Conservation (phyloP, 30 jellyfish, hydroid and myxozoan genomes). For the Cassiopea xamachana region DNA sequence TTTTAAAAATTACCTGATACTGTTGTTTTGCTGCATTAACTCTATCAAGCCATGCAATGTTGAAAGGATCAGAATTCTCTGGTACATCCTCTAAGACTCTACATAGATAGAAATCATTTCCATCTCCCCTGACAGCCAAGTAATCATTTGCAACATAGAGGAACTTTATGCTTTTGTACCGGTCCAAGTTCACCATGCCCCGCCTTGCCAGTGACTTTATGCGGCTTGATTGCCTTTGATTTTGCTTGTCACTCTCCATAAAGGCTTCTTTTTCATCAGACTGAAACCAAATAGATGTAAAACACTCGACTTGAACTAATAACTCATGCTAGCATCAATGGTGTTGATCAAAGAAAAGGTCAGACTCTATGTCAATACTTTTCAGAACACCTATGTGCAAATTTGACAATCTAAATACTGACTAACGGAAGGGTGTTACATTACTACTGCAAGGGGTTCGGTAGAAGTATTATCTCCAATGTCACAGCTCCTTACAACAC, state of each 20-base stretch:
- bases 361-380: too few species aligned
- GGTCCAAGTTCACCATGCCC: conserved; percentile 42
- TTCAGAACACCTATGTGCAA: too few species aligned
- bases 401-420: too few species aligned
- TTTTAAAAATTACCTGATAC: conserved; percentile 33
- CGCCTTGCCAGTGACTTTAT: conserved; percentile 35
- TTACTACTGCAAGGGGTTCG: too few species aligned
- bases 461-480: too few species aligned
- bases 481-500: too few species aligned
- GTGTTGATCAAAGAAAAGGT: too few species aligned
- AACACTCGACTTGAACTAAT: too few species aligned
- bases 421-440: too few species aligned
- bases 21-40: conserved; percentile 10
- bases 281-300: not conserved
- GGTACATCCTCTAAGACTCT: conserved; percentile 79
- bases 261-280: not conserved
- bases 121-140: conserved; percentile 75
- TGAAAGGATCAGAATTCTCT: conserved; percentile 38
- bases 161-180: conserved; percentile 26
- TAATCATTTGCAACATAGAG: conserved; percentile 64
- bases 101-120: conserved; percentile 52
- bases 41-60: conserved; percentile 70
- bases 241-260: not conserved
- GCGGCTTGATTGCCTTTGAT: not conserved
- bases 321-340: too few species aligned